A percentile compares a stretch with the other conserved stretches of the same genome.
These are phyloP conservation scores for Cheilosia soror DNA, from an alignment of 2,888 invertebrate species.

Conservation along the genomic window DNA sequence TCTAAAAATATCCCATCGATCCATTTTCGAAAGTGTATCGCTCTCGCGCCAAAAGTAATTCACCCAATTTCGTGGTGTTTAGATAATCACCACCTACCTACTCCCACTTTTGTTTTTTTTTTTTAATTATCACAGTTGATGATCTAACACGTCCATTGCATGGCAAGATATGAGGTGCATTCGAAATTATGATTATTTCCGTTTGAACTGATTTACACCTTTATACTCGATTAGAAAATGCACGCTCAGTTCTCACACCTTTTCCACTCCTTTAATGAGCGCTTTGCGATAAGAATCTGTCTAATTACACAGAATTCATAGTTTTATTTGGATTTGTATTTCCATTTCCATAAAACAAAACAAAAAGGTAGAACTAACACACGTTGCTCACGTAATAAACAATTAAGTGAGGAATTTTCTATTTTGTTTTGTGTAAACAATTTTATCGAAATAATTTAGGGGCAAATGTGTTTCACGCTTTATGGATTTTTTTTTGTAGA, in stretches of 20 bases:
- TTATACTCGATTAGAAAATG: slow-evolving; percentile 23
- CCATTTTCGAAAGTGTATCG: slow-evolving; percentile 13
- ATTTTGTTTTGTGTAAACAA: slow-evolving; percentile 46
- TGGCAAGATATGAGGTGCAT: slow-evolving; percentile 12
- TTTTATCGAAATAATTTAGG: slow-evolving; percentile 3
- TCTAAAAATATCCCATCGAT: slow-evolving; percentile 47
- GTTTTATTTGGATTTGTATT: slow-evolving; percentile 16
- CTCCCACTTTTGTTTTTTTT: no score
- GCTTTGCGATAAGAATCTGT: slow-evolving; percentile 54
- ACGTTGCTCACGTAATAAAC: slow-evolving; percentile 44
- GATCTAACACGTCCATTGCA: slow-evolving; percentile 17
- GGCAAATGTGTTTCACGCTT: slow-evolving; percentile 40
- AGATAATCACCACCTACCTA: slow-evolving; percentile 13
- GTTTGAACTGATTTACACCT: slow-evolving; percentile 19
- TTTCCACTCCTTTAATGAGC: slow-evolving; percentile 48
- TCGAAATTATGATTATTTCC: slow-evolving; percentile 40
- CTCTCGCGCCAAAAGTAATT: slow-evolving; percentile 15
- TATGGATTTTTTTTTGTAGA: slow-evolving; percentile 2
- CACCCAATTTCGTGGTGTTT: slow-evolving; percentile 56
- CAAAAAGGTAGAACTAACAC: slow-evolving; percentile 14
- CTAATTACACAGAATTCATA: slow-evolving; percentile 39
- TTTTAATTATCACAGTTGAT: slow-evolving; percentile 40
- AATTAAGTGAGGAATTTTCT: slow-evolving; percentile 47
- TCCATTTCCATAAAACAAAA: slow-evolving; percentile 22
- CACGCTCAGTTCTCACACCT: slow-evolving; percentile 50